These are phyloP conservation scores for Nemoura dubitans DNA, from an alignment of 2,888 invertebrate species.

Conservation along the genomic window DNA sequence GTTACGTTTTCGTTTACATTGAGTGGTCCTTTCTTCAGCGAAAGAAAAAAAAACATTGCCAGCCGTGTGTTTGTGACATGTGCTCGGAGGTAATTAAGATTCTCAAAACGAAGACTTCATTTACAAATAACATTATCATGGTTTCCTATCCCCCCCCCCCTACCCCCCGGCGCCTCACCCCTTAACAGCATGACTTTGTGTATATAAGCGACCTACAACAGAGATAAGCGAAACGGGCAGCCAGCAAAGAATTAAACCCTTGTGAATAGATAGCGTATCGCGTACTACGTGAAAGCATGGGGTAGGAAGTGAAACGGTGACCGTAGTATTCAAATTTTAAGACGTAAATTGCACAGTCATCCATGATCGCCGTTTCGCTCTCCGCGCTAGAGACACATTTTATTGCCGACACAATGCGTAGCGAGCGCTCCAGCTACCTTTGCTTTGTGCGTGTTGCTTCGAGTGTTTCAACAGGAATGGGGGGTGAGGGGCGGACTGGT, in stretches of 20 bases:
- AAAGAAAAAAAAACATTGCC: too few species aligned
- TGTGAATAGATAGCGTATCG: background rate
- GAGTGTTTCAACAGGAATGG: background rate
- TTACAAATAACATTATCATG: background rate
- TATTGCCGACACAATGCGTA: background rate
- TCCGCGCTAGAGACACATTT: background rate
- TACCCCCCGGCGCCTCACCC: too few species aligned
- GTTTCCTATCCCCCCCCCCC: background rate
- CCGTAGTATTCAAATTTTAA: background rate
- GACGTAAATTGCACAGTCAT: conserved; percentile 7
- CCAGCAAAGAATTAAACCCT: background rate
- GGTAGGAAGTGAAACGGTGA: background rate
- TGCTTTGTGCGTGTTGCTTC: background rate
- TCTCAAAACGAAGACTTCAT: conserved; percentile 7
- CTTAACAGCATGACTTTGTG: too few species aligned
- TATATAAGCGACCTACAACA: background rate
- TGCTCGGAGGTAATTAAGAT: background rate
- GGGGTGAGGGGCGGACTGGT: background rate
- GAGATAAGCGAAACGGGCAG: background rate
- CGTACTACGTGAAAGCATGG: background rate
- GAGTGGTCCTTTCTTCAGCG: background rate
- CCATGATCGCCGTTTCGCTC: background rate
- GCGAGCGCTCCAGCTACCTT: background rate
- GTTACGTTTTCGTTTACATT: background rate
- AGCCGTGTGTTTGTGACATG: background rate